Percentiles rank a stretch among this genome's conserved stretches.
Conservation (phyloP, 1,140 invertebrate genomes). For the Dendrolimus kikuchii region DNA sequence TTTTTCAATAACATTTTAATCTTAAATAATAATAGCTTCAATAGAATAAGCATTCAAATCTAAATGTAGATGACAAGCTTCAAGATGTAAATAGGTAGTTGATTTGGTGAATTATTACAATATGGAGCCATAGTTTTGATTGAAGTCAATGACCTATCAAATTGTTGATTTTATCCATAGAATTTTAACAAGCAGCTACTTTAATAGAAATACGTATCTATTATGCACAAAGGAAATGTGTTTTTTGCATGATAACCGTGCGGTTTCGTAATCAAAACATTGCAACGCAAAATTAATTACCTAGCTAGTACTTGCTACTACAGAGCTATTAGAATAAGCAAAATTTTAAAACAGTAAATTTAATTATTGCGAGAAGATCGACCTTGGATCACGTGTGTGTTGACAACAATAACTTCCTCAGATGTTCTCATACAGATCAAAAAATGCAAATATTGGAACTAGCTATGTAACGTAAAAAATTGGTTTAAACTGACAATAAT, state of each 20-base stretch:
- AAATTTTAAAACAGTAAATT: slow-evolving; percentile 11
- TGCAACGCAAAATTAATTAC: neutral
- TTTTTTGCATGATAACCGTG: slow-evolving; percentile 10
- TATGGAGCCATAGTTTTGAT: too few relatives aligned
- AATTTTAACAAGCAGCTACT: too few relatives aligned
- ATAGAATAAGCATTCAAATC: too few relatives aligned
- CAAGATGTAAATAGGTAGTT: too few relatives aligned
- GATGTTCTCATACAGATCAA: slow-evolving; percentile 13
- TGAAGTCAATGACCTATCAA: too few relatives aligned
- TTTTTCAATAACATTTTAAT: too few relatives aligned
- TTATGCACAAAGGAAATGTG: slow-evolving; percentile 11
- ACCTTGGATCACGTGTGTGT: slow-evolving; percentile 27
- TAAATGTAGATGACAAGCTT: too few relatives aligned
- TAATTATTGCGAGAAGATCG: slow-evolving; percentile 16
- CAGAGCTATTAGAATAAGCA: neutral
- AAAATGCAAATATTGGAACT: slow-evolving; percentile 14
- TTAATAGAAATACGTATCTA: neutral
- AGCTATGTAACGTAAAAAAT: slow-evolving; percentile 2
- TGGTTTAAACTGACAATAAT: neutral
- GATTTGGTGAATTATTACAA: too few relatives aligned
- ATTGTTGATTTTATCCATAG: too few relatives aligned
- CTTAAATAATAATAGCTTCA: too few relatives aligned
- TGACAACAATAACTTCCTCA: slow-evolving; percentile 22
- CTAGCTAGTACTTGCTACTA: slow-evolving; percentile 1
- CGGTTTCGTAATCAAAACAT: slow-evolving; percentile 16